A percentile compares a stretch with the other conserved stretches of the same genome.
Conservation (phyloP, 2,888 invertebrate species). For the Lamellibrachia columna region DNA sequence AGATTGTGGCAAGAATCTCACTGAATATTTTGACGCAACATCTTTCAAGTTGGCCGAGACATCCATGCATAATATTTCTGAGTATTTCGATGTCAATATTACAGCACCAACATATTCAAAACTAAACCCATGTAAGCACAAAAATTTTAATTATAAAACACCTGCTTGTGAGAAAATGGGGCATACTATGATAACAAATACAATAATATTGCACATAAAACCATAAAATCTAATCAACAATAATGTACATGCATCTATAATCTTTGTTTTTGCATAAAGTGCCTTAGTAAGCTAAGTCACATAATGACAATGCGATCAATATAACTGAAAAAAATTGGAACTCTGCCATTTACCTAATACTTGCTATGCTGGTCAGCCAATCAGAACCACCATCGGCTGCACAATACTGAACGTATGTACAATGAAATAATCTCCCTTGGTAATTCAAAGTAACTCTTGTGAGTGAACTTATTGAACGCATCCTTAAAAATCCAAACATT, state of each 20-base stretch:
- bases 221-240: conserved; percentile 10
- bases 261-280: conserved; percentile 1
- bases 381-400: not conserved
- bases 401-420: conserved; percentile 10
- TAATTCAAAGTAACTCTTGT: not conserved
- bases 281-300: not conserved
- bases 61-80: not conserved
- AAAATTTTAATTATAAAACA: not conserved
- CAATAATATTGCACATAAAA: conserved; percentile 10
- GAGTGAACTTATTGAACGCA: not conserved
- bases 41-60: not conserved
- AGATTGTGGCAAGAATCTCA: not conserved
- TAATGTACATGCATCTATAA: conserved; percentile 1
- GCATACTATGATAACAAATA: not conserved
- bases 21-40: not conserved
- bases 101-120: not conserved
- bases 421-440: conserved; percentile 11
- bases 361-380: not conserved
- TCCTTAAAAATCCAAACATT: not conserved
- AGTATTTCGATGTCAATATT: not conserved
- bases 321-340: not conserved
- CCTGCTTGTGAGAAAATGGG: not conserved
- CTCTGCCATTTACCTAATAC: not conserved
- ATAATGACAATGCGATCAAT: not conserved
- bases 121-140: not conserved